phyloP scores from a whole-genome alignment of 2,888 invertebrate genomes.

The Lycophotia porphyrea region DNA sequence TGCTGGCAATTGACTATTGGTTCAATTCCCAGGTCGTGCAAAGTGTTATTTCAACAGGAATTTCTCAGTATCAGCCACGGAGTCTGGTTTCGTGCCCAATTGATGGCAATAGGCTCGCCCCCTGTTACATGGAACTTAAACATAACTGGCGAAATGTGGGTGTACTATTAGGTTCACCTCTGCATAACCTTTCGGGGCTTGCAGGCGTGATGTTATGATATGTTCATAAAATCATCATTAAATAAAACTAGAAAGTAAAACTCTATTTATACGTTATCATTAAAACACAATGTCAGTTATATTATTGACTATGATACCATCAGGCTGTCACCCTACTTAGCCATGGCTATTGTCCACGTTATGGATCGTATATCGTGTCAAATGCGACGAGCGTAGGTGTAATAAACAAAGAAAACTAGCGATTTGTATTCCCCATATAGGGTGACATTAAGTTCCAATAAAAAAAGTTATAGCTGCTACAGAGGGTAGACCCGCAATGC shows the following conservation, averaged over 20 bases:
- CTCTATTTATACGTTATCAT: neutral
- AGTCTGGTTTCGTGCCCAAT: too few relatives aligned
- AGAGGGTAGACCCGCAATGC: neutral
- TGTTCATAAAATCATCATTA: neutral
- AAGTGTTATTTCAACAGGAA: too few relatives aligned
- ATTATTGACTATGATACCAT: slow-evolving; percentile 26
- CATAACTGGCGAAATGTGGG: too few relatives aligned
- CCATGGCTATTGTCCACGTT: slow-evolving; percentile 35
- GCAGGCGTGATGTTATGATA: too few relatives aligned
- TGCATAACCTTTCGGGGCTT: too few relatives aligned
- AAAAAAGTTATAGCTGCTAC: slow-evolving; percentile 26
- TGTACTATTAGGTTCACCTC: too few relatives aligned
- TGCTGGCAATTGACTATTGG: too few relatives aligned
- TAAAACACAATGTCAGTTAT: slow-evolving; percentile 2
- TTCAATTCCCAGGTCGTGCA: too few relatives aligned
- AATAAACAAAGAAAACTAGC: slow-evolving; percentile 38
- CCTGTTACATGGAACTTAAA: too few relatives aligned
- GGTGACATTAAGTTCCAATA: slow-evolving; percentile 14
- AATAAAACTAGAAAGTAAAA: slow-evolving; percentile 14
- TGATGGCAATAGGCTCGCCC: too few relatives aligned
- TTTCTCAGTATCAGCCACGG: too few relatives aligned
- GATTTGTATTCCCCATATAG: slow-evolving; percentile 34
- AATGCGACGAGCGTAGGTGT: slow-evolving; percentile 24
- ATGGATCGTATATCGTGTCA: slow-evolving; percentile 25
- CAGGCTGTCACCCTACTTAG: slow-evolving; percentile 17